Percentiles rank a stretch among this genome's conserved stretches.
Evolutionary conservation across 2,113 vertebrate species (phyloP).

Genomic region (Vicugna pacos): DNA sequence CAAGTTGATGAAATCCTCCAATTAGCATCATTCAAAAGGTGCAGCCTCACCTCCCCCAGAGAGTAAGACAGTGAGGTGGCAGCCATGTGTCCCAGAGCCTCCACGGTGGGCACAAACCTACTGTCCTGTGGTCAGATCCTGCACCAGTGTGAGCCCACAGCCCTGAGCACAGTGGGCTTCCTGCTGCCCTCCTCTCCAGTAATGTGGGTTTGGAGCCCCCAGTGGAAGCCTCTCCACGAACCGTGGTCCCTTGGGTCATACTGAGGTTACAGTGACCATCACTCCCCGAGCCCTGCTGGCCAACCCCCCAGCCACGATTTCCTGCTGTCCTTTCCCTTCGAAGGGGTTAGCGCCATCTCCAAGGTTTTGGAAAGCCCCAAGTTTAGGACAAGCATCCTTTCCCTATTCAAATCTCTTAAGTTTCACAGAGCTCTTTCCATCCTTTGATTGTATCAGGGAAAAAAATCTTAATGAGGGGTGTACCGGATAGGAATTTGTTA

Average conservation of each 20-base stretch:
- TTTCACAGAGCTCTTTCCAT: background rate
- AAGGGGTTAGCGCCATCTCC: background rate
- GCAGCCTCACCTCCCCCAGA: background rate
- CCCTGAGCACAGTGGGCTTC: too few species aligned
- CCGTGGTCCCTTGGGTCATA: background rate
- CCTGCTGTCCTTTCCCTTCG: background rate
- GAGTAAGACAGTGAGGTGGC: background rate
- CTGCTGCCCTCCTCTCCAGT: background rate
- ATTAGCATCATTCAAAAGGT: background rate
- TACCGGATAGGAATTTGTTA: background rate
- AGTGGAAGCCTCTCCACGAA: background rate
- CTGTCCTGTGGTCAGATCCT: background rate
- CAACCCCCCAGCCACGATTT: fast-evolving
- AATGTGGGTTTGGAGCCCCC: background rate
- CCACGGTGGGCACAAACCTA: background rate
- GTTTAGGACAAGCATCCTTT: background rate
- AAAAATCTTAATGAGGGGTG: background rate
- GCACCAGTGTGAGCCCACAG: background rate
- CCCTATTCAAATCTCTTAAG: background rate
- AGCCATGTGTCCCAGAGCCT: background rate
- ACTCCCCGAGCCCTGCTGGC: background rate
- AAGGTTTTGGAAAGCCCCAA: background rate
- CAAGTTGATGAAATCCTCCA: background rate
- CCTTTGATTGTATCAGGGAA: background rate
- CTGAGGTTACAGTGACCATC: background rate